Conservation (phyloP, 1,140 invertebrate species). For the Bombus sibiricus region DNA sequence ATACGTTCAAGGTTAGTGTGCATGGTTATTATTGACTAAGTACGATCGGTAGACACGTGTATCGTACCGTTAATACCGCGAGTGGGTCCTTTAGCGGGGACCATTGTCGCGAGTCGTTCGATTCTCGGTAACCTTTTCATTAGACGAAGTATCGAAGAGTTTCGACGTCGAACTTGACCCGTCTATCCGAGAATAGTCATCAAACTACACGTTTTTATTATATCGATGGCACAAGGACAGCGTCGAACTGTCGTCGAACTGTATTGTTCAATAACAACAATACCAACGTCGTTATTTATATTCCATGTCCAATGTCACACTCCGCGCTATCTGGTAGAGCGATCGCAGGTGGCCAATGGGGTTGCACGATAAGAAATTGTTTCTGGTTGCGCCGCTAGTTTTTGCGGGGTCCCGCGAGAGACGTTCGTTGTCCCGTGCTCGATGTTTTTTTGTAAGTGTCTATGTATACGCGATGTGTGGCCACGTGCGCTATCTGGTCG, state of each 20-base stretch:
- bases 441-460: neutral
- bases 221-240: neutral
- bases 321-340: neutral
- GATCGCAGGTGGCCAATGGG: neutral
- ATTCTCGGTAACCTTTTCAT: neutral
- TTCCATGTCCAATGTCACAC: neutral
- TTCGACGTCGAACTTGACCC: neutral
- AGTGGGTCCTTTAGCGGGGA: neutral
- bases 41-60: neutral
- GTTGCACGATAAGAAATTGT: neutral
- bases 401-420: neutral
- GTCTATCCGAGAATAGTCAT: too few species aligned
- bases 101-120: neutral
- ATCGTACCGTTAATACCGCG: neutral
- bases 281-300: neutral
- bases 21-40: neutral
- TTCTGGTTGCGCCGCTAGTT: neutral
- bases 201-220: neutral
- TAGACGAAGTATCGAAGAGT: neutral
- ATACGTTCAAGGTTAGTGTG: constrained; percentile 29
- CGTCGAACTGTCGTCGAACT: too few species aligned
- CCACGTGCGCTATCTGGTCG: constrained; percentile 23
- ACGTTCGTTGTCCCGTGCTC: too few species aligned
- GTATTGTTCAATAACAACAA: neutral
- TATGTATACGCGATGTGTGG: neutral